Evolutionary conservation across 2,797 vertebrate species (phyloP).

Genomic region (Alauda arvensis): DNA sequence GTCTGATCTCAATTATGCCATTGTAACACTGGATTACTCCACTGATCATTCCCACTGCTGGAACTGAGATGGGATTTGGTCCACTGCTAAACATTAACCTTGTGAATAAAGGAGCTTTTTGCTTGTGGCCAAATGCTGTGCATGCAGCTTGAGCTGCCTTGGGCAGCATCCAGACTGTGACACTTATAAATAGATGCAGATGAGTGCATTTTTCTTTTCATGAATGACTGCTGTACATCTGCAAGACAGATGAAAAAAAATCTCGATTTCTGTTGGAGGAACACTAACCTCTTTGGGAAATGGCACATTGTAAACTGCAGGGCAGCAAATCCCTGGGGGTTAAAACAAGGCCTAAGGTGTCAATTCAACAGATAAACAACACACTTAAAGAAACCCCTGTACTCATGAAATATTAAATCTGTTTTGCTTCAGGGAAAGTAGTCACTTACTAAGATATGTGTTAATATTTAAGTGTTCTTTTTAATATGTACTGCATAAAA

Average conservation of each 20-base stretch:
- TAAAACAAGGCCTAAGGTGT: background rate
- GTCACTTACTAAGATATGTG: background rate
- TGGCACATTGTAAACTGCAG: background rate
- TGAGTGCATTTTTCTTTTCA: conserved; percentile 23
- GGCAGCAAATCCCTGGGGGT: background rate
- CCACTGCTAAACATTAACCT: conserved; percentile 33
- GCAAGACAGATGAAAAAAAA: conserved; percentile 14
- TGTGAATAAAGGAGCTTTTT: conserved; percentile 32
- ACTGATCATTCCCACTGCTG: conserved; percentile 23
- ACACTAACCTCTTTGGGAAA: background rate
- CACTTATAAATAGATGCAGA: conserved; percentile 38
- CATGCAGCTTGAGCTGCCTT: conserved; percentile 18
- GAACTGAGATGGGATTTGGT: conserved; percentile 24
- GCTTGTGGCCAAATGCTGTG: conserved; percentile 34
- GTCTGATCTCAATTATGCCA: background rate
- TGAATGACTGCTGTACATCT: conserved; percentile 30
- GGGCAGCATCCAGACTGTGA: conserved; percentile 7
- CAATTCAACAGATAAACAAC: background rate
- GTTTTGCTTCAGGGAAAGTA: background rate
- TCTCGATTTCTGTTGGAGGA: background rate
- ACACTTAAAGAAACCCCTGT: background rate
- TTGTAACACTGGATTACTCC: conserved; percentile 31
- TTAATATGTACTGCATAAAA: background rate
- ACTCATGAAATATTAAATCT: background rate
- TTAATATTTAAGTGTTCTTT: background rate